Percentiles rank a stretch among this genome's conserved stretches.
Evolutionary conservation across 2,888 invertebrate genomes (phyloP).

Genomic region (Plebejus melissa): DNA sequence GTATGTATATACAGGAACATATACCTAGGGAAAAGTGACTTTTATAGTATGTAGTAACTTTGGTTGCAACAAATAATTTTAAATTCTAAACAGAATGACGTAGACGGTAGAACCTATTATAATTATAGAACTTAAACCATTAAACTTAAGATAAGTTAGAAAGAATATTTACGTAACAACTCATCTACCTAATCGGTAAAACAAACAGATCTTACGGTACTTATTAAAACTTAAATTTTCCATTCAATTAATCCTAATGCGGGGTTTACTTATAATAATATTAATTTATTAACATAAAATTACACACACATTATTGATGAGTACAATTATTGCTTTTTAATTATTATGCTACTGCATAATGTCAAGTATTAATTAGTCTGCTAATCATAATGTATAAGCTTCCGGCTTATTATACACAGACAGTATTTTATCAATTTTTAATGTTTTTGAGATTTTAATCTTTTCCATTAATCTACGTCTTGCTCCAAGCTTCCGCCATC

Average conservation of each 20-base stretch:
- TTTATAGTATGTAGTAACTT: no score
- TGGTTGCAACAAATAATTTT: no score
- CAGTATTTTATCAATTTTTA: no score
- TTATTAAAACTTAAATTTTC: not conserved
- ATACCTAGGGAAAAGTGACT: no score
- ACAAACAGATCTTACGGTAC: not conserved
- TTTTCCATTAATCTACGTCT: no score
- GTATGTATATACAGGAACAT: no score
- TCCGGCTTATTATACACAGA: no score
- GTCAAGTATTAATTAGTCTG: not conserved
- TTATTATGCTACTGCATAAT: not conserved
- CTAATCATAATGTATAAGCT: no score
- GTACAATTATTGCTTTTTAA: not conserved
- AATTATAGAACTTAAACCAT: not conserved
- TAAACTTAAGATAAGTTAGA: not conserved
- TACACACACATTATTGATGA: slow-evolving; percentile 11
- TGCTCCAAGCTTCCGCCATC: no score
- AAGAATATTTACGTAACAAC: not conserved
- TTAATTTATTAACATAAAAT: slow-evolving; percentile 3
- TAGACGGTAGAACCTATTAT: not conserved
- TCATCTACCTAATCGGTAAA: not conserved
- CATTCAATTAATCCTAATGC: not conserved
- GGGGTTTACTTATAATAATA: not conserved
- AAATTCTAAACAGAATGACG: not conserved
- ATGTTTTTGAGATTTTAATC: not conserved